Conservation (phyloP, 2,113 vertebrate species). For the Mustela lutreola region DNA sequence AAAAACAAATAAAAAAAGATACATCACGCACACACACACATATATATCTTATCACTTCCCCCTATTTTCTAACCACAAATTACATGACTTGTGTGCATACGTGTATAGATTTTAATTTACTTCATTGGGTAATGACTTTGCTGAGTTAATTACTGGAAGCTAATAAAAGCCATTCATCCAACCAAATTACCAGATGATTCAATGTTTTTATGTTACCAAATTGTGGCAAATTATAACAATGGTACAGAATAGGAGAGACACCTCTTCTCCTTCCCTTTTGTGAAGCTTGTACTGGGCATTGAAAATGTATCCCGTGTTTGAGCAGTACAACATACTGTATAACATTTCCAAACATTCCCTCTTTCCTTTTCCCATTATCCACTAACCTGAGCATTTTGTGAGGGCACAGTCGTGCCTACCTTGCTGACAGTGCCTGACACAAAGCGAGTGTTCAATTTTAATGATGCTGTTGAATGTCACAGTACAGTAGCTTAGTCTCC, state of each 20-base stretch:
- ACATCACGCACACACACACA: neutral
- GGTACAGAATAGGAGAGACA: neutral
- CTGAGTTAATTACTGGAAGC: neutral
- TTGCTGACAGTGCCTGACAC: neutral
- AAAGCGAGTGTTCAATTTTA: conserved; percentile 18
- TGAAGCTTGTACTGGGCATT: neutral
- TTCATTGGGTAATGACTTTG: neutral
- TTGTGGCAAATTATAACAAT: neutral
- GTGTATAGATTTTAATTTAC: neutral
- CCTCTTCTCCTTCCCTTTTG: neutral
- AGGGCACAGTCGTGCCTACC: neutral
- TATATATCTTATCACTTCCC: neutral
- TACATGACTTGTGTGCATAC: neutral
- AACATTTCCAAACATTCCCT: neutral
- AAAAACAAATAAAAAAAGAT: neutral
- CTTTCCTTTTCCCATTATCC: neutral
- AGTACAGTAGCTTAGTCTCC: neutral
- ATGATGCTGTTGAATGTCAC: neutral
- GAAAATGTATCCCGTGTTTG: neutral
- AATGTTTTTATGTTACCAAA: neutral
- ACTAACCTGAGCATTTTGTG: neutral
- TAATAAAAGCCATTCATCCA: conserved; percentile 28
- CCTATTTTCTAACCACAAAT: neutral
- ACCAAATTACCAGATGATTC: neutral
- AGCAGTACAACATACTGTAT: neutral